Base-by-base conservation (phyloP, 2,888 invertebrate genomes). In the Arctia plantaginis region DNA sequence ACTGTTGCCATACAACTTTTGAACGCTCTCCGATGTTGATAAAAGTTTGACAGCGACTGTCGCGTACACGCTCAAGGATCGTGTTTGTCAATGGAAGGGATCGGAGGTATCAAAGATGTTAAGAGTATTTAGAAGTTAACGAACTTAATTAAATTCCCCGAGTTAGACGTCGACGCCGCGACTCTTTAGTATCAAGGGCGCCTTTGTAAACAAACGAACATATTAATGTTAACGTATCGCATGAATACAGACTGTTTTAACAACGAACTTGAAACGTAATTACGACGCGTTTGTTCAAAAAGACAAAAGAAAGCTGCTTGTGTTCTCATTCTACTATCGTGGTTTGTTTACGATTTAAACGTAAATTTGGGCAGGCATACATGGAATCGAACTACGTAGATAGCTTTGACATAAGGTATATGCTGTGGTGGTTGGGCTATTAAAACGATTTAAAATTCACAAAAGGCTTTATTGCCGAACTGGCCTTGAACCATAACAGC, bases 121-220 rank as follows among this genome's bases (percentile, higher is more conserved):
- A 94, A 94, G 95, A 95, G 94, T 95, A 93, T 95, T 95, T 95
- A 93, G 94, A 94, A 95, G 94, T 95, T 95, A 94, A 93, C 93
- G 93, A 95, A 95, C 94, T 95, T 95, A 95, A 95, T 95, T 95
- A 95, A 95, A 95, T 95, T 94, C 91, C 87, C 89, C 89, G 91
- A 94, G 92, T 94, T 93, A 92, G 93, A 91, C 91, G 92, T 92
- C 91, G 91, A 90, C 93, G 90, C 88, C 89, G 90, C 88, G 90
- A 90, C 91, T 94, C 92, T 92, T 92, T 90, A 93, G 93, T 91
- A 92, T 91, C 93, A 94, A 94, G 94, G 92, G 93, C 89, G 92
- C 90, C 89, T 94, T 93, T 93, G 93, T 94, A 92, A 93, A 93
- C 92, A 94, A 91, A 91, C 90, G 89, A 90, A 94, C 92, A 93